A percentile compares a stretch with the other conserved stretches of the same genome.
These are phyloP conservation scores for Polydrusus cervinus DNA, from an alignment of 2,888 invertebrate species.

Conservation along the genomic window DNA sequence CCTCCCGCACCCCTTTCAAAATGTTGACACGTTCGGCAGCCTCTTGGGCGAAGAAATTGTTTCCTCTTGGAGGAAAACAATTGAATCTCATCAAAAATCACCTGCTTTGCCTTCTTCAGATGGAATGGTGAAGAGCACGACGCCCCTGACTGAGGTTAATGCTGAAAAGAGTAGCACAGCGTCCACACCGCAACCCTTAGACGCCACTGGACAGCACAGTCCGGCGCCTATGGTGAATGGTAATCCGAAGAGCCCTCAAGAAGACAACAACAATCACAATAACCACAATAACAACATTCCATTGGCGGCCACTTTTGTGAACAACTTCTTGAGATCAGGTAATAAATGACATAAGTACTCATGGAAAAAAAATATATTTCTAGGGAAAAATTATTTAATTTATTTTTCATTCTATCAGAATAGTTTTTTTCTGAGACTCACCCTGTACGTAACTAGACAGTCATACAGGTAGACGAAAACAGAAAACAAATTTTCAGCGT, in stretches of 20 bases:
- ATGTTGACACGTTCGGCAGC: slow-evolving; percentile 82
- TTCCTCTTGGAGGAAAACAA: slow-evolving; percentile 83
- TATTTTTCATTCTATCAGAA: too few relatives aligned
- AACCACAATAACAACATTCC: slow-evolving; percentile 74
- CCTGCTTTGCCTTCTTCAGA: slow-evolving; percentile 63
- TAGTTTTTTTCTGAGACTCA: too few relatives aligned
- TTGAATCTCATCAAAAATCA: slow-evolving; percentile 72
- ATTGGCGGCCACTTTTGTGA: slow-evolving; percentile 70
- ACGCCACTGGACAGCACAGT: slow-evolving; percentile 62
- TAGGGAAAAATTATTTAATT: too few relatives aligned
- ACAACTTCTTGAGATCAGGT: slow-evolving; percentile 68
- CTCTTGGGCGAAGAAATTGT: slow-evolving; percentile 89
- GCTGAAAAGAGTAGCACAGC: slow-evolving; percentile 69
- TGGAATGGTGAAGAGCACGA: slow-evolving; percentile 69
- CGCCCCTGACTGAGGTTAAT: slow-evolving; percentile 70
- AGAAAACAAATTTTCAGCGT: too few relatives aligned
- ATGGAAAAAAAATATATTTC: too few relatives aligned
- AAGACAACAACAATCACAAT: slow-evolving; percentile 72
- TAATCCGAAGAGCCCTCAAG: slow-evolving; percentile 72
- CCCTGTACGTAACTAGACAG: too few relatives aligned
- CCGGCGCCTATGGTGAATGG: slow-evolving; percentile 67
- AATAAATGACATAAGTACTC: too few relatives aligned
- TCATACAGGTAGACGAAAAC: too few relatives aligned
- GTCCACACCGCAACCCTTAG: slow-evolving; percentile 73
- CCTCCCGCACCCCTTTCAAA: slow-evolving; percentile 76